Conservation (phyloP, 2,113 vertebrate genomes). For the Oncorhynchus nerka region DNA sequence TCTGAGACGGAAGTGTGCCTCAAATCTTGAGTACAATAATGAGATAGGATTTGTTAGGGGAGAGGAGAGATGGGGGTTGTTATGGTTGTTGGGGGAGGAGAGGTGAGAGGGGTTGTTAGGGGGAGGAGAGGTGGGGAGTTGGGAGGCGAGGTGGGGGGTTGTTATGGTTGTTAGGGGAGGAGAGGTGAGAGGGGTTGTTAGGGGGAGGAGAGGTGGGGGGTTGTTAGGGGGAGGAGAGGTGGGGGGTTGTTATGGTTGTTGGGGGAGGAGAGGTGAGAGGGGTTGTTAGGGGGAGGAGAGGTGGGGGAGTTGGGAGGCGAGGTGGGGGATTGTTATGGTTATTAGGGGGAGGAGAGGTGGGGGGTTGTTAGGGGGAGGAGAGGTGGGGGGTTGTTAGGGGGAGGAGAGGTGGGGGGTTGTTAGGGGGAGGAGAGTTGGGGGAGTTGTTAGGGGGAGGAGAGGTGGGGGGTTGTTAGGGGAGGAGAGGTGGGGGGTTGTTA, state of each 20-base stretch:
- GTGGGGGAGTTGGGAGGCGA: constrained; percentile 1
- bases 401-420: not conserved
- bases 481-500: not conserved
- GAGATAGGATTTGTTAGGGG: constrained; percentile 9
- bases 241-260: not conserved
- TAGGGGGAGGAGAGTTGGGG: not conserved
- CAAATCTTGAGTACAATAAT: constrained; percentile 61
- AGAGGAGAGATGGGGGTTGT: constrained; percentile 31
- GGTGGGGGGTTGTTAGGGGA: not conserved
- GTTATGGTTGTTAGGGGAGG: constrained; percentile 11
- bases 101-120: constrained; percentile 11
- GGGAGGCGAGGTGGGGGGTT: constrained; percentile 9
- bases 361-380: not conserved
- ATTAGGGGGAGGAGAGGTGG: not conserved
- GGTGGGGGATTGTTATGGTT: too few species aligned
- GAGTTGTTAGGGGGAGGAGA: not conserved
- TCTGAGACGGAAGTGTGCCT: constrained; percentile 91
- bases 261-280: constrained; percentile 13
- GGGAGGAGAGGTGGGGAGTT: not conserved
- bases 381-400: too few species aligned
- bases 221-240: too few species aligned
- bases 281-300: constrained; percentile 16
- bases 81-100: constrained; percentile 22
- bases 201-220: constrained; percentile 7
- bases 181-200: not conserved